A percentile compares a stretch with the other conserved stretches of the same genome.
These are phyloP conservation scores for Podarcis cretensis DNA, from an alignment of 2,113 vertebrate genomes.

Conservation along the genomic window DNA sequence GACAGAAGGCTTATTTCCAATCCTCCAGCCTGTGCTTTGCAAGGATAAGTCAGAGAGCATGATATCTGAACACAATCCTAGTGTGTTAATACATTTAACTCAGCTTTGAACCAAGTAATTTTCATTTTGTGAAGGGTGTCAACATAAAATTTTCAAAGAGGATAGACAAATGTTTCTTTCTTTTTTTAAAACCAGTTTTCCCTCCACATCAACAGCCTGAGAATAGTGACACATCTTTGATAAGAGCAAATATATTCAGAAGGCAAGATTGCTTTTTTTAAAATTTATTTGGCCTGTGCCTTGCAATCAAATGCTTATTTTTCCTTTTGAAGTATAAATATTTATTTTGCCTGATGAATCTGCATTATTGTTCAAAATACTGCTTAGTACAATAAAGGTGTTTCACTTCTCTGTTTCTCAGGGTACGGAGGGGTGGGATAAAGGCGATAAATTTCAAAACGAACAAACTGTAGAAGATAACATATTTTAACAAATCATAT, in stretches of 20 bases:
- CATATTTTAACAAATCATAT: not conserved
- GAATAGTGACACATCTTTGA: not conserved
- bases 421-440: not conserved
- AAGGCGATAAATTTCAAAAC: too few relatives aligned
- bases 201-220: too few relatives aligned
- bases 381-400: not conserved
- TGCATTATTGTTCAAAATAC: not conserved
- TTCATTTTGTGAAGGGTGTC: not conserved
- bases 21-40: not conserved
- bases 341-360: not conserved
- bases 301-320: not conserved
- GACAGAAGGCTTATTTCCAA: not conserved
- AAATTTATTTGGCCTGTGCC: not conserved
- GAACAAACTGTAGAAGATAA: not conserved
- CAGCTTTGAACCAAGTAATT: not conserved
- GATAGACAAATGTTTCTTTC: too few relatives aligned
- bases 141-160: not conserved
- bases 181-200: too few relatives aligned
- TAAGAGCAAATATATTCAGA: not conserved
- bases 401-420: not conserved
- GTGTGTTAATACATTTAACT: not conserved
- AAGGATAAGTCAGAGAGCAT: not conserved
- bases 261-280: not conserved
- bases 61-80: not conserved
- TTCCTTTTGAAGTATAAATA: not conserved